Evolutionary conservation across 2,113 vertebrate species (phyloP), one percentile per base, ranked within the genome.

Genomic region (Sylvietta virens): DNA sequence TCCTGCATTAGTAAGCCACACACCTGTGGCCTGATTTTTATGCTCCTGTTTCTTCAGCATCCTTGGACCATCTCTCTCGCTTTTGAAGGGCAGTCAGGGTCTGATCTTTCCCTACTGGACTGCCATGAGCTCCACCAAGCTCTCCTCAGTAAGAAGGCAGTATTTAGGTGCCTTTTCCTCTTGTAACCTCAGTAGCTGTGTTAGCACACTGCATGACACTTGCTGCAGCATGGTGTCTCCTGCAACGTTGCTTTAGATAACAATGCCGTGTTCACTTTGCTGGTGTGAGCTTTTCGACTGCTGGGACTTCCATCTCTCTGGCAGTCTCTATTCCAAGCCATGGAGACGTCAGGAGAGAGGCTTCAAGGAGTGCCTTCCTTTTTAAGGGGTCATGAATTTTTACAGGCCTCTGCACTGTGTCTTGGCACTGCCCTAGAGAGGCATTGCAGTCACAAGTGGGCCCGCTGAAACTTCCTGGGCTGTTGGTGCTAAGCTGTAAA

Each of bases 381-480:
- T 81, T 95, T 89, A 96, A 86, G 66, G 88, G 91, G n/a, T 94
- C 86, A 81, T 97, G 92, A 98, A 94, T 96, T 97, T 98, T 96
- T 87, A 94, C 76, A 90, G 87, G 73, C 73, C 27, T 90, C 94
- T 94, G 80, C 92, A 57, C 71, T 66, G 58, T 85, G 91, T 92
- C 86, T 87, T 94, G 86, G 76, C 62, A 58, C 65, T 66, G 71
- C 50, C 35, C 67, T 92, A 39, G 91, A 90, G 87, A 88, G 94
- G 48, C 58, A 64, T 50, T 95, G 90, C 58, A 83, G 60, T 80
- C 83, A 81, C 88, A 94, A 86, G 65, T 91, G 86, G 64, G 31
- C 27, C 51, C 87, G 88, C 92, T 88, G 81, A 92, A 97, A 93
- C n/a, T 80, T 81, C 61, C 19, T 47, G 26, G n/a, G 28, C 57